Evolutionary conservation across 2,797 vertebrate genomes (phyloP), one percentile per base, ranked within the genome.

Genomic region (Momotus momota): DNA sequence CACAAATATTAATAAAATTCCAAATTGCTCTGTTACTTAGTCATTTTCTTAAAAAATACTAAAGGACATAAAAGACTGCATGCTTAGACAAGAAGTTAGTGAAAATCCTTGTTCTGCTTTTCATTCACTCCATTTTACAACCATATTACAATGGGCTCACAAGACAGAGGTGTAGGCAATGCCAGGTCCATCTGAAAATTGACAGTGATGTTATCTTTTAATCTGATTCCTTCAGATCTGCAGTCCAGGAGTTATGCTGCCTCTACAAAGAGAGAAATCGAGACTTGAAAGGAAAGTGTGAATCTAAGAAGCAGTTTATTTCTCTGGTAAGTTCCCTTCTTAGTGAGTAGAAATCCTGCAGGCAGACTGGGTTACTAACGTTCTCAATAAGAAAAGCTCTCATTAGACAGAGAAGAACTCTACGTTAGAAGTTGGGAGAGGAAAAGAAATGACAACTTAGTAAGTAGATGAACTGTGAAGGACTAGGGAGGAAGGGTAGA

Each of bases 391-490:
- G 58, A 58, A 86, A 86, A 88, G 10, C 2, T 5, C 33, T 6
- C 29, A 74, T 41, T 51, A 54, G 27, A 70, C 4, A 65, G n/a
- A 85, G 22, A 62, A 14, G 35, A 83, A 65, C 43, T 77, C 17
- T 40, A 57, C 75, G 33, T 81, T 51, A 78, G 84, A 83, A 93
- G 33, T 5, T 65, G 41, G 14, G 35, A 75, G n/a, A 79, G 18
- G 15, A 87, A 82, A 89, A 26, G 7, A 18, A 72, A 78, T 16
- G 61, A 9, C 33, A 87, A 46, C 10, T 78, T 91, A 78, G 54
- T n/a, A 91, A 70, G 51, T 11, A 91, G 54, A 83, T 60, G 54
- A 91, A 62, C 89, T 83, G 66, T 41, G 85, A 93, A 83, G 54
- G 67, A 79, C 12, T 80, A 81, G 69, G 51, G 48, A 81, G 46